Base-by-base conservation (phyloP, 2,113 vertebrate genomes). In the Ginglymostoma cirratum region DNA sequence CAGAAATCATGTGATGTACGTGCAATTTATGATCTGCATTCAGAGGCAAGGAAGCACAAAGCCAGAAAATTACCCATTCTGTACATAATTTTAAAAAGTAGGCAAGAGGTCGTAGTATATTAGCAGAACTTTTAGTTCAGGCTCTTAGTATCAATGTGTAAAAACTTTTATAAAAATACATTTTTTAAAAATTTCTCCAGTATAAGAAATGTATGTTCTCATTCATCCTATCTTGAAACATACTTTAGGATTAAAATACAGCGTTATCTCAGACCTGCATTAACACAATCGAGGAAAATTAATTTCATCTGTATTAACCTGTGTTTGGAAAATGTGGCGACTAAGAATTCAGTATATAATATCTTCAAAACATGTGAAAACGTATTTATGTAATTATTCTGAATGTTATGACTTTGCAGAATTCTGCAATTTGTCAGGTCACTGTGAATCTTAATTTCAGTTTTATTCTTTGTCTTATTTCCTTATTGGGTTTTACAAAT, bases 11-110 rank as follows among this genome's bases (percentile, higher is more conserved):
- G 17, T 93, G 23, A 19, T 5, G 17, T 93, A 93, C 61, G 38
- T 67, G 89, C 17, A 90, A 92, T 92, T n/a, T n/a, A 92, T 65
- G 89, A 93, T 67, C 65, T 66, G 65, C n/a, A 34, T n/a, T n/a
- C 61, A 93, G 61, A 93, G 34, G 61, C 65, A 66, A 93, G 61
- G 61, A 19, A 93, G 61, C 89, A 93, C 89, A 93, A 66, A 93
- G 61, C 89, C 61, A 93, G 89, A 93, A 93, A 66, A 93, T 42
- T 66, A 93, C 34, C 55, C 55, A 93, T 66, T 93, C 38, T 93
- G n/a, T 65, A 38, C 66, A 67, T 93, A 66, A 93, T 93, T 10
- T 93, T 93, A 12, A 67, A 38, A 93, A 42, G 61, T 66, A 38
- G 61, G 14, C 66, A 66, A 93, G n/a, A n/a, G 27, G 65, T 66